Percentiles rank a stretch among this genome's conserved stretches.
These are phyloP conservation scores for Chrysaora quinquecirrha DNA, from an alignment of 30 jellyfish, hydroid and myxozoan species.

Conservation along the genomic window DNA sequence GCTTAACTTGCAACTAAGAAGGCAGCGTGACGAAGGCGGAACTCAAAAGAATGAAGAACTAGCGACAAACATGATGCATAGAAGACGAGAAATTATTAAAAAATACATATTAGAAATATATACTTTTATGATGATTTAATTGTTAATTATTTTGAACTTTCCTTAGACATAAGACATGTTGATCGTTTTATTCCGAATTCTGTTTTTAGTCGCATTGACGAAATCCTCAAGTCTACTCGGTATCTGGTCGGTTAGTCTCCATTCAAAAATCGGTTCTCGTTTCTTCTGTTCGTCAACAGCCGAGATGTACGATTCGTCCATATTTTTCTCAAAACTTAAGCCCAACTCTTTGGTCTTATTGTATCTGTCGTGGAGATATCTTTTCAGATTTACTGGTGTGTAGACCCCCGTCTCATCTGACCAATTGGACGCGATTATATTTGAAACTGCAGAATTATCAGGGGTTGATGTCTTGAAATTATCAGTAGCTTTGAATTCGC, in stretches of 20 bases:
- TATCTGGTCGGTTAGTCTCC: neutral
- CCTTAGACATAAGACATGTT: constrained; percentile 40
- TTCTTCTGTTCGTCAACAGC: constrained; percentile 52
- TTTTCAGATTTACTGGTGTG: constrained; percentile 41
- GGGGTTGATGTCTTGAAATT: constrained; percentile 53
- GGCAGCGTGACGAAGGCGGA: too few relatives aligned
- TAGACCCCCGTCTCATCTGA: constrained; percentile 3
- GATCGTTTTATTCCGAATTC: constrained; percentile 39
- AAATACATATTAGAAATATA: too few relatives aligned
- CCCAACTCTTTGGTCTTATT: constrained; percentile 30
- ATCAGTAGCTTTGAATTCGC: neutral
- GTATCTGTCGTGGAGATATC: constrained; percentile 16
- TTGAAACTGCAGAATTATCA: neutral
- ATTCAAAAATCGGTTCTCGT: neutral
- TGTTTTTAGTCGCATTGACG: constrained; percentile 37
- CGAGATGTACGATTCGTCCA: constrained; percentile 12
- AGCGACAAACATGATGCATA: too few relatives aligned
- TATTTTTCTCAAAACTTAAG: constrained; percentile 7
- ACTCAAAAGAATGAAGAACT: too few relatives aligned
- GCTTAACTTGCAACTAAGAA: too few relatives aligned
- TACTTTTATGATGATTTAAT: too few relatives aligned
- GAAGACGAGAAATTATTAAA: too few relatives aligned
- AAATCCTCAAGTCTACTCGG: constrained; percentile 27
- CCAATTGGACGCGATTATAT: neutral
- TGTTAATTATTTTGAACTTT: too few relatives aligned